Percentiles rank a stretch among this genome's conserved stretches.
phyloP scores from a whole-genome alignment of 2,113 vertebrate species.

The Gambusia holbrooki region DNA sequence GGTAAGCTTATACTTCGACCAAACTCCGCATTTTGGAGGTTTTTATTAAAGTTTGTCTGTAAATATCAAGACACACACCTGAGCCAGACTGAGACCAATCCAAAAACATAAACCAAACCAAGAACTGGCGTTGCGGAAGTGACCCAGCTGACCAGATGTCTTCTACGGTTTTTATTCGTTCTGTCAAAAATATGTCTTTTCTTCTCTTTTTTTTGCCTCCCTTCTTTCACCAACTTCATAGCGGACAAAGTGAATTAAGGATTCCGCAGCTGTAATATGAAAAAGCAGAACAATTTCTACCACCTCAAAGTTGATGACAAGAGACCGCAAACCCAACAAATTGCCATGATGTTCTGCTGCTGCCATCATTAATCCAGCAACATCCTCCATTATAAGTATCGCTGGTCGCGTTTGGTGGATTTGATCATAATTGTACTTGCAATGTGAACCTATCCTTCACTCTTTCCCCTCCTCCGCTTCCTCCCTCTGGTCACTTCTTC shows the following conservation, averaged over 20 bases:
- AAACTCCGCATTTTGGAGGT: neutral
- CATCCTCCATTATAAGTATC: conserved; percentile 55
- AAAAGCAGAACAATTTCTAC: conserved; percentile 55
- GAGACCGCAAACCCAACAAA: conserved; percentile 57
- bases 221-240: conserved; percentile 3
- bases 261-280: conserved; percentile 27
- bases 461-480: conserved; percentile 17
- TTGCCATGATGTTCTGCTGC: conserved; percentile 52
- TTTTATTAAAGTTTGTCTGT: neutral
- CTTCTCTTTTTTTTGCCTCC: neutral
- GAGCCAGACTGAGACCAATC: neutral
- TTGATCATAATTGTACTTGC: conserved; percentile 79
- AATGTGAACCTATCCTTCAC: conserved; percentile 74
- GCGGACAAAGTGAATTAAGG: conserved; percentile 65
- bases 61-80: neutral
- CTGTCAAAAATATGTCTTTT: conserved; percentile 29
- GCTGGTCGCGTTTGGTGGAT: conserved; percentile 37
- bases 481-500: conserved; percentile 85
- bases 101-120: neutral
- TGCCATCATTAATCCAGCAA: conserved; percentile 61
- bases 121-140: neutral
- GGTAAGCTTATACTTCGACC: neutral
- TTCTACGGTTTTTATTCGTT: neutral
- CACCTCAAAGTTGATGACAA: conserved; percentile 50
- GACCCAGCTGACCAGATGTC: neutral